Base-by-base conservation (phyloP, 1,140 invertebrate species). In the Teleopsis dalmanni region DNA sequence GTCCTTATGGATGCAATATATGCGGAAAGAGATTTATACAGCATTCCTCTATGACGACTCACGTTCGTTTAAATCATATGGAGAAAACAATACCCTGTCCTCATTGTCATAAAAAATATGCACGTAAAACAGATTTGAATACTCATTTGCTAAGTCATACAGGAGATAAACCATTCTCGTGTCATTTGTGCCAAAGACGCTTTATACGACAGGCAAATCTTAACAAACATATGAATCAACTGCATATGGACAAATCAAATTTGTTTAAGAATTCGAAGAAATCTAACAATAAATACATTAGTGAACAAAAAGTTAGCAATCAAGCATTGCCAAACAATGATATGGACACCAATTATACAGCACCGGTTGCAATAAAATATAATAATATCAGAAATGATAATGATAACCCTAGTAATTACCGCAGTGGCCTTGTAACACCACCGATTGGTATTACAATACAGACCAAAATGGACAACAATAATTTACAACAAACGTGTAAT, bases 1-100 rank as follows among this genome's bases (percentile, higher is more conserved):
- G 84, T 61, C 85, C 85, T 0, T 87, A 85, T 63, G 75, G 73
- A n/a, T 87, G 85, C 68, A 78, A 84, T 48, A 68, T 77, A 27
- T 87, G 85, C 63, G 79, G 78, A 5, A 73, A 84, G 45, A 77
- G 81, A 51, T 88, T 88, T 61, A 83, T 85, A n/a, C 74, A 82
- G 58, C 81, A 80, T 41, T 70, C 59, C 6, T 62, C 61, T 11
- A 53, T 65, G 25, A 70, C 55, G 22, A 56, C 58, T 2, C 68
- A 67, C 49, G 60, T 57, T 37, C 46, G 47, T 42, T 44, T 53
- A 5, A 52, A 52, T 44, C 50, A 52, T 38, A 52, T 48, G 50
- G 50, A 42, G 10, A 52, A 52, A 33, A 52, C 50, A 3, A 48
- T 52, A 23, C 14, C 40, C 16, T 52, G 50, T 34, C 46, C 50